Percentiles rank a stretch among this genome's conserved stretches.
Conservation (phyloP, 2,797 vertebrate species). For the Manis crassicaudata region DNA sequence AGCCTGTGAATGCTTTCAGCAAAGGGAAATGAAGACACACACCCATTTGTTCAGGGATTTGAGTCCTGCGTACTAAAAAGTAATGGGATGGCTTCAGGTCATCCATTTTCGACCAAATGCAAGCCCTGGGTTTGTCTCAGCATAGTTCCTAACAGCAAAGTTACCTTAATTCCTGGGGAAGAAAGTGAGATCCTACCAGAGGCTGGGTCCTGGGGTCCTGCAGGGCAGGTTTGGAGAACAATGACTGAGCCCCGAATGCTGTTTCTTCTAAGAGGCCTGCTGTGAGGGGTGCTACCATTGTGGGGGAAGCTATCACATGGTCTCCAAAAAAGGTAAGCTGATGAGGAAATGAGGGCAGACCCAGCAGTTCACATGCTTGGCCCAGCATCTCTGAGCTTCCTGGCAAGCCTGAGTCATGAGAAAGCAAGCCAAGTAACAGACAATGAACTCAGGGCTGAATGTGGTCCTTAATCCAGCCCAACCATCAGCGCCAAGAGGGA, state of each 20-base stretch:
- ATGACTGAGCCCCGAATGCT: background rate
- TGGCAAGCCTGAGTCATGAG: constrained; percentile 2
- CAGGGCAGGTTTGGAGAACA: background rate
- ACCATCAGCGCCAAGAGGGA: background rate
- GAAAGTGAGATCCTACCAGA: background rate
- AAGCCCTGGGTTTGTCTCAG: background rate
- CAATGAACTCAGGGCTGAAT: background rate
- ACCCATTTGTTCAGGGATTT: background rate
- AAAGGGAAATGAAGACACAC: background rate
- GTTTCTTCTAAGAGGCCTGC: background rate
- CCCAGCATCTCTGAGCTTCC: background rate
- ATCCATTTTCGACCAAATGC: background rate
- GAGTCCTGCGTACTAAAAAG: background rate
- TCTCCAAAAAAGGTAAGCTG: background rate
- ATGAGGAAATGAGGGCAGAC: background rate
- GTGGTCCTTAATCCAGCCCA: constrained; percentile 6
- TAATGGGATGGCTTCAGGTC: background rate
- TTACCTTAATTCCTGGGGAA: background rate
- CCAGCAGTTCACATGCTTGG: background rate
- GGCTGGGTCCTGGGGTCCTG: background rate
- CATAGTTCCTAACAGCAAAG: background rate
- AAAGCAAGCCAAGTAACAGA: constrained; percentile 23
- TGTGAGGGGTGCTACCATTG: rapidly evolving
- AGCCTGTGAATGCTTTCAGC: background rate
- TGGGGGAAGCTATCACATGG: background rate